These are phyloP conservation scores for Petrocephalus sullivani DNA, from an alignment of 2,797 vertebrate species.

Conservation along the genomic window DNA sequence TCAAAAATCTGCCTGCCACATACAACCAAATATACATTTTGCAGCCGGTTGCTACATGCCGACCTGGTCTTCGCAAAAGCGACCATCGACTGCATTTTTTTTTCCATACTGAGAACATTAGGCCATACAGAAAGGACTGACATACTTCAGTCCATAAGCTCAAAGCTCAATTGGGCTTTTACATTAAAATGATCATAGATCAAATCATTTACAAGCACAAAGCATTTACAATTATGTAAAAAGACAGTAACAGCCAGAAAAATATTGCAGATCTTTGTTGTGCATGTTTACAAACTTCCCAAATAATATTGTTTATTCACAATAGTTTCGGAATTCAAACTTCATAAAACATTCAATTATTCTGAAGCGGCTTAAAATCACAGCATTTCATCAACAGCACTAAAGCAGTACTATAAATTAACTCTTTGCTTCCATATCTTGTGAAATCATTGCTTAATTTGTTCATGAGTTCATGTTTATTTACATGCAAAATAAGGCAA, in stretches of 20 bases:
- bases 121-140: background rate
- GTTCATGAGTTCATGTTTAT: constrained; percentile 45
- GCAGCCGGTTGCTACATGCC: background rate
- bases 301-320: constrained; percentile 48
- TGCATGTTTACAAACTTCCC: background rate
- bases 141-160: background rate
- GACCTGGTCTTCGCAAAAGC: background rate
- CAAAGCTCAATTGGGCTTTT: background rate
- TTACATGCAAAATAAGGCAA: constrained; percentile 44
- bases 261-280: background rate
- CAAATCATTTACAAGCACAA: background rate
- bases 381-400: constrained; percentile 58
- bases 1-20: background rate
- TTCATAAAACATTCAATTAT: constrained; percentile 51
- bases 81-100: background rate
- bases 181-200: background rate
- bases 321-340: constrained; percentile 50
- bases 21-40: background rate
- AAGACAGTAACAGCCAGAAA: background rate
- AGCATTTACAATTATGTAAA: background rate
- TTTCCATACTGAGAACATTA: background rate
- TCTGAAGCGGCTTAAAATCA: constrained; percentile 59
- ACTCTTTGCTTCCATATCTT: constrained; percentile 35
- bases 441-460: constrained; percentile 42
- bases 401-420: constrained; percentile 63